These are phyloP conservation scores for Rhea americana DNA, from an alignment of 2,113 vertebrate species.

Conservation along the genomic window DNA sequence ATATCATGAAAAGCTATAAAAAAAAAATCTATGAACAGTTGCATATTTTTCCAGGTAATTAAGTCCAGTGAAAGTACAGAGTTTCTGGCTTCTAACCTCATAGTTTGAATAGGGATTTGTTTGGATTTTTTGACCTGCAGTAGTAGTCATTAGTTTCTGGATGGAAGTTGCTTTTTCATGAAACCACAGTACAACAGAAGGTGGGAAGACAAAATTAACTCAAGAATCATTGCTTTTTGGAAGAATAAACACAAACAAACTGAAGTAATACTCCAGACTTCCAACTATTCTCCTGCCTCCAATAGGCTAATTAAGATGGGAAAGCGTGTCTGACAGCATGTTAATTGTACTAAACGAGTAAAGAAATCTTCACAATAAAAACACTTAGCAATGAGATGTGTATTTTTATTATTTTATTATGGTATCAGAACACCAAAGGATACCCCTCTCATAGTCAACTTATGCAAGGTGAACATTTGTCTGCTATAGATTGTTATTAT, in stretches of 20 bases:
- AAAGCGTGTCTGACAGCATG: neutral
- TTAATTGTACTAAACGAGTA: neutral
- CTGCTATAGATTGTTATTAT: neutral
- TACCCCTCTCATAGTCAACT: neutral
- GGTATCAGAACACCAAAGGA: neutral
- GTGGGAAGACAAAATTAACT: neutral
- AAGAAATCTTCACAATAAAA: slow-evolving; percentile 1
- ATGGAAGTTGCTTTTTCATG: neutral
- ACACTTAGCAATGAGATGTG: neutral
- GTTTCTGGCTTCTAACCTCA: neutral
- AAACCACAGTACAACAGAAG: neutral
- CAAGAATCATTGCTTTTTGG: neutral
- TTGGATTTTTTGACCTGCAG: accelerated
- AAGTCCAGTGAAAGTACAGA: neutral
- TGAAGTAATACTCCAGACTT: neutral
- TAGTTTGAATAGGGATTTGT: neutral
- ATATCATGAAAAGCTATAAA: neutral
- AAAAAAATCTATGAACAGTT: neutral
- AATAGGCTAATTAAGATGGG: neutral
- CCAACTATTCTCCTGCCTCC: neutral
- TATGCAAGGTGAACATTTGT: neutral
- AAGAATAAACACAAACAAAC: neutral
- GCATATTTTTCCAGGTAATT: neutral
- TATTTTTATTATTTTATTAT: neutral
- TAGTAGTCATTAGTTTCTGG: neutral